phyloP scores from a whole-genome alignment of 2,113 vertebrate genomes.

The Perca schrenkii region DNA sequence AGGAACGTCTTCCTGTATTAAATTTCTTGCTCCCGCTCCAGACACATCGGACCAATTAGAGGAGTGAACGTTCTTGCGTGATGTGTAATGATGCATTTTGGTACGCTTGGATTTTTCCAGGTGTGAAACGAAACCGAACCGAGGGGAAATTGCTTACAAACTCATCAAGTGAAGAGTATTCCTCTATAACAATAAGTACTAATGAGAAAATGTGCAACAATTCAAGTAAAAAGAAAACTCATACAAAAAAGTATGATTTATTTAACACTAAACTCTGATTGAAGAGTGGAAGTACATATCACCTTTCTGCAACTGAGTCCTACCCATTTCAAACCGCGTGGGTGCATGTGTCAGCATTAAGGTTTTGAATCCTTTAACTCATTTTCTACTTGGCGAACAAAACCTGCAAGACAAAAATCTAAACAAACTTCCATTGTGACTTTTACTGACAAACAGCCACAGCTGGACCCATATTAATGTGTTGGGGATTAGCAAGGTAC shows the following conservation, averaged over 20 bases:
- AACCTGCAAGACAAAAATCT: neutral
- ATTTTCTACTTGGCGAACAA: neutral
- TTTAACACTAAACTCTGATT: neutral
- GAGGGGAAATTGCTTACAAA: too few species aligned
- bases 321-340: neutral
- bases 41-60: too few species aligned
- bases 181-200: neutral
- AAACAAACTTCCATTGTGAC: constrained; percentile 1
- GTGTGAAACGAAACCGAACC: too few species aligned
- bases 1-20: too few species aligned
- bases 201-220: neutral
- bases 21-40: too few species aligned
- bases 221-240: neutral
- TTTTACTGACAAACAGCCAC: constrained; percentile 18
- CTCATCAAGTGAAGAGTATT: too few species aligned
- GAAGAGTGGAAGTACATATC: neutral
- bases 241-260: neutral
- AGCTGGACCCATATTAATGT: constrained; percentile 5
- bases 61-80: too few species aligned
- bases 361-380: neutral
- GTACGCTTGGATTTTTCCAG: too few species aligned
- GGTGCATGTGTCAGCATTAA: neutral
- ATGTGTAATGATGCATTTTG: too few species aligned
- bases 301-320: too few species aligned
- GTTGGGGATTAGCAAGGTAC: too few species aligned